Conservation (phyloP, 2,113 vertebrate genomes). For the Fregetta grallaria region DNA sequence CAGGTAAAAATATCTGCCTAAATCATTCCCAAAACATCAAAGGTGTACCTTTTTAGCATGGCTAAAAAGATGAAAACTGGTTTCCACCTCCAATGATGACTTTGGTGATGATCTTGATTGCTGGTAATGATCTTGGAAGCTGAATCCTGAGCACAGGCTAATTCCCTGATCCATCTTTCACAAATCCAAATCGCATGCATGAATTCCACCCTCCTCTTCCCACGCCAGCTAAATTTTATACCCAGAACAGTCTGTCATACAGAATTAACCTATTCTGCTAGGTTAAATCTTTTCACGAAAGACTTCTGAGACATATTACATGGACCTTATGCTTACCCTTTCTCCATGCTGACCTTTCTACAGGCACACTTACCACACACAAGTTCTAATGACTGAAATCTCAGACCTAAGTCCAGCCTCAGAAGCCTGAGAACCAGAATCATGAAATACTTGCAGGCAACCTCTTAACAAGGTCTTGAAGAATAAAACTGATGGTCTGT, state of each 20-base stretch:
- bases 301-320: neutral
- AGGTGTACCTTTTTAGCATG: neutral
- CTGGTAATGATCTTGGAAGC: neutral
- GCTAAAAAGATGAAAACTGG: neutral
- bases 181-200: neutral
- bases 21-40: neutral
- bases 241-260: neutral
- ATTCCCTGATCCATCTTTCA: neutral
- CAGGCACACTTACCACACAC: neutral
- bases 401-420: neutral
- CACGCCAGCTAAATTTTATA: neutral
- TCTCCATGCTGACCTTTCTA: neutral
- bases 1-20: neutral
- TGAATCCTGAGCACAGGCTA: neutral
- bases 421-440: neutral
- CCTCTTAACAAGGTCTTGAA: neutral
- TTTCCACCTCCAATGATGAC: neutral
- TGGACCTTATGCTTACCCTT: neutral
- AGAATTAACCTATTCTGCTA: neutral
- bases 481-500: neutral
- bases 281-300: neutral
- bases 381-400: neutral
- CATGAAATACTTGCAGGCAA: neutral
- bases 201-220: neutral
- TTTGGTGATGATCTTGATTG: neutral